Evolutionary conservation across 1,140 invertebrate species (phyloP), one percentile per base, ranked within the genome.

Genomic region (Penaeus indicus): DNA sequence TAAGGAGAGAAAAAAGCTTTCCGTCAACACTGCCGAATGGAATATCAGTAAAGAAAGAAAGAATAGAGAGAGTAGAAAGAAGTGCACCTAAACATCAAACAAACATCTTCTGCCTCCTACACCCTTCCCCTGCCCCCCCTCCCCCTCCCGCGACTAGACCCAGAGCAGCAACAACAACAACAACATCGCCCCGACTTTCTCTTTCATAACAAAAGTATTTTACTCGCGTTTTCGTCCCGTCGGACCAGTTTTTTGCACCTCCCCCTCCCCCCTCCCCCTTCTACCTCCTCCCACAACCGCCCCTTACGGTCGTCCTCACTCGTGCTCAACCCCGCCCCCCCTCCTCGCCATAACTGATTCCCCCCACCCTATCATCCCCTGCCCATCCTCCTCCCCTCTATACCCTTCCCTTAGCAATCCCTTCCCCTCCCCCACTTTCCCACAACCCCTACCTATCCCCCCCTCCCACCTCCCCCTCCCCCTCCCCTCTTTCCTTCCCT

Each of bases 361-460:
- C 47, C 38, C 21, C 22, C 19, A 5, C 18, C 54, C 61, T 19
- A 3, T 27, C 61, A 5, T 8, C 1, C 77, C 16, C 7, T 32
- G 3, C 16, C 25, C 16, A 7, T 32, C 11, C 16, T 27, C 16
- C 25, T 82, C 80, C 19, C 38, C 27, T 19, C 25, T 22, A 4
- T 22, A 19, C 32, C 21, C 1, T 80, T 13, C 54, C 61, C 16
- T 62, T 16, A 3, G 1, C 25, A 54, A 3, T 79, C 25, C 2
- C 18, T 80, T 38, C 22, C 32, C 22, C 11, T 13, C 32, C 22
- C 64, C 47, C 64, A 67, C 63, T 84, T 64, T 84, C 82, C 72
- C 63, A 67, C 82, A 72, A 64, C 72, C 82, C 72, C 64, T 84
- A 32, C 72, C 82, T 84, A 64, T 84, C 79, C 62, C 79, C 62